A percentile compares a stretch with the other conserved stretches of the same genome.
These are phyloP conservation scores for Clinocottus analis DNA, from an alignment of 2,113 vertebrate genomes.

Conservation along the genomic window DNA sequence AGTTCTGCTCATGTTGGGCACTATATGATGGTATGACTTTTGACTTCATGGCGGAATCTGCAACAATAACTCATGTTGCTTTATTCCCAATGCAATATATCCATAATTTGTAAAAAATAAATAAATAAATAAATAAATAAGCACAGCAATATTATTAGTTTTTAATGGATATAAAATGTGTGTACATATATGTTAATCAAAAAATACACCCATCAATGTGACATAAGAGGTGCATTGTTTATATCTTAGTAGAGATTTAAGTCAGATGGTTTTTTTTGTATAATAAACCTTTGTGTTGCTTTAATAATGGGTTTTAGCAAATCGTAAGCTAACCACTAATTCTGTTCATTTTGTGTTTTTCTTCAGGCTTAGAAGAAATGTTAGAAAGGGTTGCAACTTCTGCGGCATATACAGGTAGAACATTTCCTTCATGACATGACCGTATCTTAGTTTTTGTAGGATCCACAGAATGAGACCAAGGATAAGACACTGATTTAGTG, in stretches of 20 bases:
- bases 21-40: background rate
- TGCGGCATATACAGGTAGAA: background rate
- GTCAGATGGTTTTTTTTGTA: background rate
- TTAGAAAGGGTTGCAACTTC: background rate
- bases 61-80: constrained; percentile 19
- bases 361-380: background rate
- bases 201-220: background rate
- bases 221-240: constrained; percentile 7
- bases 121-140: too few species aligned
- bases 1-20: constrained; percentile 71
- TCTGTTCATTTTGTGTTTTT: constrained; percentile 1
- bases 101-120: too few species aligned
- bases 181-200: background rate
- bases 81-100: constrained; percentile 8
- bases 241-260: background rate
- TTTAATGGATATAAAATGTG: background rate
- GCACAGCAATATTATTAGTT: background rate
- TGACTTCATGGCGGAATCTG: constrained; percentile 23
- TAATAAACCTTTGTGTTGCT: background rate
- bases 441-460: background rate
- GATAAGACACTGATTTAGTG: background rate
- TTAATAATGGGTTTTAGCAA: background rate
- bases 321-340: background rate
- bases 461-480: background rate
- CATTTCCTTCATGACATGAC: background rate